Conservation (phyloP, 2,113 vertebrate genomes). For the Dermatemys mawii region DNA sequence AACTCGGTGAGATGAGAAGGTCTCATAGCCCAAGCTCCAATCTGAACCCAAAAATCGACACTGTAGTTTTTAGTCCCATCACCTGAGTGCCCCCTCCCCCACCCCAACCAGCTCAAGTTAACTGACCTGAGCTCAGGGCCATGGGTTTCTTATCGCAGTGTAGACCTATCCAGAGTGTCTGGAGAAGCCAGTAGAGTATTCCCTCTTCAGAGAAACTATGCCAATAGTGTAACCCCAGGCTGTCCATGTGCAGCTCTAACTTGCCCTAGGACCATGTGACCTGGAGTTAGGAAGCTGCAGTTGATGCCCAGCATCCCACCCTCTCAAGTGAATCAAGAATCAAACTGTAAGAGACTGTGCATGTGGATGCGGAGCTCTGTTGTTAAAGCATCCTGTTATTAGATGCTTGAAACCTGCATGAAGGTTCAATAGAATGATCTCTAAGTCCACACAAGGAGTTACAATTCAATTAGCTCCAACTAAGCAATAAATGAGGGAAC, state of each 20-base stretch:
- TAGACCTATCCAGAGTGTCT: not conserved
- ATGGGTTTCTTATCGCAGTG: not conserved
- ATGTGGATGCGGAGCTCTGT: not conserved
- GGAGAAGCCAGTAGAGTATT: not conserved
- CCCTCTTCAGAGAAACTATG: not conserved
- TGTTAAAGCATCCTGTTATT: not conserved
- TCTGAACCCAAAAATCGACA: not conserved
- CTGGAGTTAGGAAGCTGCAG: not conserved
- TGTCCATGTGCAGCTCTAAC: not conserved
- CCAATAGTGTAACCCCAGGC: not conserved
- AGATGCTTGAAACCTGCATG: conserved; percentile 1
- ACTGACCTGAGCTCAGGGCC: not conserved
- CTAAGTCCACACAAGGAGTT: not conserved
- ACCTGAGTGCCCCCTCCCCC: not conserved
- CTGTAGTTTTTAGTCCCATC: not conserved
- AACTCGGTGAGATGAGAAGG: not conserved
- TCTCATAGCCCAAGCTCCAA: not conserved
- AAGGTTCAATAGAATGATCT: not conserved
- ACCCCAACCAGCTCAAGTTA: not conserved
- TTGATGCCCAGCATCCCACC: not conserved
- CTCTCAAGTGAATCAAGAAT: not conserved
- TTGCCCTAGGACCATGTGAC: not conserved
- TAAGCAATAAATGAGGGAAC: not conserved
- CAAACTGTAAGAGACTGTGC: not conserved
- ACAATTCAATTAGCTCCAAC: not conserved